Conservation (phyloP, 2,113 vertebrate genomes). For the Gymnorhina tibicen region DNA sequence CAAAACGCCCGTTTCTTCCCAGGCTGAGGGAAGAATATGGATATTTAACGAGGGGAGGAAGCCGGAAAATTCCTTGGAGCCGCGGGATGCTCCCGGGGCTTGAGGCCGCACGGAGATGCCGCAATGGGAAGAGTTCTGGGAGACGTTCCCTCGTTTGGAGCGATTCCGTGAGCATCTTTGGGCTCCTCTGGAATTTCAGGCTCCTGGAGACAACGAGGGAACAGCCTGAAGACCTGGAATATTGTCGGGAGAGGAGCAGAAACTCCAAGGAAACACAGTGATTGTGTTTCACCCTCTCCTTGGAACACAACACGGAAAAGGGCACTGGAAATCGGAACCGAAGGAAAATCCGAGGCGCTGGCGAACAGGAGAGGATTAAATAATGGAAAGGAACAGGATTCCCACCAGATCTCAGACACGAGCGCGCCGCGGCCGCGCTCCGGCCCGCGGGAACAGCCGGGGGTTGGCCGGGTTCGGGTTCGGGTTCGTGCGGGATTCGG, state of each 20-base stretch:
- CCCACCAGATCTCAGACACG: accelerated
- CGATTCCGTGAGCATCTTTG: neutral
- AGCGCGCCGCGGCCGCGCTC: too few species aligned
- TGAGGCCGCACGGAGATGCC: neutral
- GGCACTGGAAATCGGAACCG: accelerated
- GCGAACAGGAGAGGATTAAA: accelerated
- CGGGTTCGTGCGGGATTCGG: neutral
- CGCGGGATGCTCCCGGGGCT: neutral
- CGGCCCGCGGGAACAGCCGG: too few species aligned
- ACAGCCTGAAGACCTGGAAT: neutral
- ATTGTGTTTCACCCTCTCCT: accelerated
- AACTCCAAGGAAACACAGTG: neutral
- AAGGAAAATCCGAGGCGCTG: neutral
- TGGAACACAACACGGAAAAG: accelerated
- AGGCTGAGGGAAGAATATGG: neutral
- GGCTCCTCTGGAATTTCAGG: neutral
- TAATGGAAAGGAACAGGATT: neutral
- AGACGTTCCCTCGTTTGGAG: neutral
- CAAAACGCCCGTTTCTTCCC: neutral
- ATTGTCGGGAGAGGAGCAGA: neutral
- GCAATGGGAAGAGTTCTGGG: neutral
- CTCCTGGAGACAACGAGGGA: neutral
- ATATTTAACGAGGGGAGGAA: neutral
- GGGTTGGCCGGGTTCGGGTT: too few species aligned
- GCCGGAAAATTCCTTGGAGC: neutral